Conservation (phyloP, 2,888 invertebrate genomes). For the Agriopis leucophaearia region DNA sequence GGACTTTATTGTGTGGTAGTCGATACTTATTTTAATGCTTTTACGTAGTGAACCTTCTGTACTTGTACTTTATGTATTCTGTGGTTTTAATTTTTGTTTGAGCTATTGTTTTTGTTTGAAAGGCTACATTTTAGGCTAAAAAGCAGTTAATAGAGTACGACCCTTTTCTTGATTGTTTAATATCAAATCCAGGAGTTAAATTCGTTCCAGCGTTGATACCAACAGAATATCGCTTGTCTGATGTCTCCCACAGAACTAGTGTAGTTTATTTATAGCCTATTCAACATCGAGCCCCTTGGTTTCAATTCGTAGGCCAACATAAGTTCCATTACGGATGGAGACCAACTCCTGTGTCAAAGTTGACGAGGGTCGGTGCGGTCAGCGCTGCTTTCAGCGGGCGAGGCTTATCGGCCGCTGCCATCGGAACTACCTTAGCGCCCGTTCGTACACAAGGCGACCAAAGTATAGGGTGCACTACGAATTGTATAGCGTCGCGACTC, state of each 20-base stretch:
- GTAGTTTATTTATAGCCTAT: slow-evolving; percentile 33
- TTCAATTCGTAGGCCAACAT: slow-evolving; percentile 34
- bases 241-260: slow-evolving; percentile 14
- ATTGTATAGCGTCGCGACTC: background rate
- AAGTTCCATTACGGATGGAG: slow-evolving; percentile 46
- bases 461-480: background rate
- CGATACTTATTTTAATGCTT: too few relatives aligned
- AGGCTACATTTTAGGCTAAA: too few relatives aligned
- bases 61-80: too few relatives aligned
- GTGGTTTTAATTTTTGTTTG: too few relatives aligned
- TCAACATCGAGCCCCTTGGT: slow-evolving; percentile 26
- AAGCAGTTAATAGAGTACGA: too few relatives aligned
- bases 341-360: slow-evolving; percentile 65
- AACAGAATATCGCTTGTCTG: background rate
- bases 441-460: background rate
- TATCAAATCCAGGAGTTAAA: background rate
- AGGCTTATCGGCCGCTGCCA: slow-evolving; percentile 63
- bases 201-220: background rate
- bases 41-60: too few relatives aligned
- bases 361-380: slow-evolving; percentile 70
- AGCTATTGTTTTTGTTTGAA: background rate
- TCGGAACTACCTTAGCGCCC: slow-evolving; percentile 30
- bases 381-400: slow-evolving; percentile 58
- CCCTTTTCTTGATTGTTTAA: background rate
- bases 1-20: too few relatives aligned